Evolutionary conservation across 2,888 invertebrate genomes (phyloP), one percentile per base, ranked within the genome.

Genomic region (Pristionchus exspectatus): DNA sequence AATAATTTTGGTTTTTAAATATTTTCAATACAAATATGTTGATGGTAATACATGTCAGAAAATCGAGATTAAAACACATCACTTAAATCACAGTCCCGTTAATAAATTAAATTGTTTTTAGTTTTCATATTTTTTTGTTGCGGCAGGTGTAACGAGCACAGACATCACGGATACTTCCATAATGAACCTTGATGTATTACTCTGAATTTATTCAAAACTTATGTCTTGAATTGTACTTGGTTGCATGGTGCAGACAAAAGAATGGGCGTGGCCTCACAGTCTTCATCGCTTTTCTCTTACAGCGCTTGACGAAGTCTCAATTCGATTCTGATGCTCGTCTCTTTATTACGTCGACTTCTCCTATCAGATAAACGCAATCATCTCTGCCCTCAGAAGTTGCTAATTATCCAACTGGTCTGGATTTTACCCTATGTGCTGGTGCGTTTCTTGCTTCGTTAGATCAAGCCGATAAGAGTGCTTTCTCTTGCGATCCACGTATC

Each of bases 381-480:
- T 33, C 91, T 92, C 85, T 91, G 91, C 50, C 93, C 94, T 0
- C 50, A 90, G 59, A 92, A 92, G 87, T 91, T 94, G 3, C 89
- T 93, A 9, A 54, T 93, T 81, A 84, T 93, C 38, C 91, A 93
- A 66, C 93, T 94, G 88, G 85, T 92, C 84, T 94, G 94, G 94
- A 92, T 94, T n/a, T 83, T 94, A 12, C 94, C 94, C 27, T 94
- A 94, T 87, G 84, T 94, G 9, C 91, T 93, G 54, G 94, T 94
- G 59, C 93, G 94, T 88, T 50, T 88, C 74, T 5, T 56, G 27
- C 44, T 14, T 59, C 18, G 66, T 5, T 44, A 81, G 81, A 81
- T 81, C n/a, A 27, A 24, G 50, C 10, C 10, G 44, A 44, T 38
- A 44, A 38, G 33, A 72, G 72, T 72, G 16, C 30, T 72, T 72